Evolutionary conservation across 2,797 vertebrate genomes (phyloP), one percentile per base, ranked within the genome.

Genomic region (Labeo calbasu): DNA sequence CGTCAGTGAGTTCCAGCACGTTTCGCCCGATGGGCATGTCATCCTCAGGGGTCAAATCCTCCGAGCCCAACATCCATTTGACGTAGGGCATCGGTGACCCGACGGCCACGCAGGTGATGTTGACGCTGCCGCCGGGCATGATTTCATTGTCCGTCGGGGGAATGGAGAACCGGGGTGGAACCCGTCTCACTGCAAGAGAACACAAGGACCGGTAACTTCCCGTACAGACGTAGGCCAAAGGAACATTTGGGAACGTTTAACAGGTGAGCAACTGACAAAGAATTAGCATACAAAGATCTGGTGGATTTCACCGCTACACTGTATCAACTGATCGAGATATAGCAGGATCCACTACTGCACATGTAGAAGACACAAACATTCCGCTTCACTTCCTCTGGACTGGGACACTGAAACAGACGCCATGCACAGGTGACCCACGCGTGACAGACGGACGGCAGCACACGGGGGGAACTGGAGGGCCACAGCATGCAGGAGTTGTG

Each of bases 11-110:
- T 90, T 99, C 98, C 91, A 99, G 93, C 81, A 99, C 98, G 32
- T 99, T 99, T 82, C 98, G 96, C 89, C 98, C 98, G 85, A 99
- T 99, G 81, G 98, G 98, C 98, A 99, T 99, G 93, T 99, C 98
- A 87, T 99, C 98, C 89, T 99, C 98, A 11, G 98, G 98, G 53
- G 98, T 99, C 87, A 99, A 93, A 92, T 99, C 98, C 91, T 99
- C 98, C 0, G 98, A 96, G 43, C 98, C 98, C 85, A 99, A 93
- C 98, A 99, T 99, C 98, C 98, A 99, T 90, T 99, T 99, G 88
- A 99, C 98, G 82, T 99, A 99, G 50, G 98, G 98, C 98, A 99
- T 99, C 82, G 98, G 98, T 72, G 98, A 99, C 70, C 98, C 98
- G 91, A 99, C 98, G 1, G 98, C 98, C 92, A 99, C 98, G 84